phyloP scores from a whole-genome alignment of 1,140 invertebrate genomes.

The Homalodisca vitripennis region DNA sequence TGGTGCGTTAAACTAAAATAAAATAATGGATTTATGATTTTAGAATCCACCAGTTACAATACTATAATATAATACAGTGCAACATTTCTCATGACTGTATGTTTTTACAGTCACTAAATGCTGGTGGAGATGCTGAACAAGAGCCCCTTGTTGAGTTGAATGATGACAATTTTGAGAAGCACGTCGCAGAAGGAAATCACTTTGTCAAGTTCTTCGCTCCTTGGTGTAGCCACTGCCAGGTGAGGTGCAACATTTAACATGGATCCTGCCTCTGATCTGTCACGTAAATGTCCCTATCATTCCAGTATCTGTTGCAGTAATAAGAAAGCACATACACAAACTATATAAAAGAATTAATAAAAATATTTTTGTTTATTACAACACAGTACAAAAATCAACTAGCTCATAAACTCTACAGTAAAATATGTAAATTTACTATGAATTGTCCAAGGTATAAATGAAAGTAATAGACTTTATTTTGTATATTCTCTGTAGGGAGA shows the following conservation, averaged over 20 bases:
- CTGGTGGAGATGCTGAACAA: background rate
- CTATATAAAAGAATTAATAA: background rate
- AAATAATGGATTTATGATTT: background rate
- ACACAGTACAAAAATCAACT: background rate
- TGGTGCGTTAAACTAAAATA: background rate
- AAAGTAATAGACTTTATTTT: no score
- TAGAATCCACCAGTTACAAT: background rate
- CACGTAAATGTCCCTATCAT: background rate
- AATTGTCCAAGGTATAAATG: no score
- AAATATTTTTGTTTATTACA: background rate
- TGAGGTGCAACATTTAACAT: background rate
- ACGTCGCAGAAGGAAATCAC: constrained; percentile 63
- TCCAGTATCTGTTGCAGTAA: background rate
- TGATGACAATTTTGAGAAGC: constrained; percentile 67
- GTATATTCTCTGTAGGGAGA: no score
- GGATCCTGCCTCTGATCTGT: background rate
- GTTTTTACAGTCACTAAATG: background rate
- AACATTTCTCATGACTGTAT: background rate
- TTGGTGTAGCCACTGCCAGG: constrained; percentile 81
- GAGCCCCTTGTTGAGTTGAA: constrained; percentile 62
- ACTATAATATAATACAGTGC: background rate
- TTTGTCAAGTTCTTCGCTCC: constrained; percentile 87
- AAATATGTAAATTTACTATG: background rate
- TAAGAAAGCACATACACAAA: background rate
- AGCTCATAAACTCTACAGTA: background rate